These are phyloP conservation scores for Amphipyra tragopoginis DNA, from an alignment of 2,888 invertebrate species.

Conservation along the genomic window DNA sequence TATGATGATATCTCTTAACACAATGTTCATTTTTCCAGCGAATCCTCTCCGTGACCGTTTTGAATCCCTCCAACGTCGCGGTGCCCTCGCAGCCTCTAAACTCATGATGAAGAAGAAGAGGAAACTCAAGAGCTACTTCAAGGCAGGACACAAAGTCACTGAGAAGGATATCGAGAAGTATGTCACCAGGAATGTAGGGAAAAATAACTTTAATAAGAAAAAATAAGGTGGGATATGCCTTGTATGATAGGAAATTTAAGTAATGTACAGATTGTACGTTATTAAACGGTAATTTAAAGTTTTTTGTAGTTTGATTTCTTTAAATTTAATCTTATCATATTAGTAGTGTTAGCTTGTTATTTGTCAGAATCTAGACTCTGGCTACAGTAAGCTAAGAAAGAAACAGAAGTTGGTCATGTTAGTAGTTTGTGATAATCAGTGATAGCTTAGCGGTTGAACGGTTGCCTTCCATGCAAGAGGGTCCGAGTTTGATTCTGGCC, in stretches of 20 bases:
- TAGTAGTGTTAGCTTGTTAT: too few species aligned
- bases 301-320: conserved; percentile 20
- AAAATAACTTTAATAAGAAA: conserved; percentile 42
- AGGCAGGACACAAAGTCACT: conserved; percentile 88
- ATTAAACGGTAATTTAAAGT: conserved; percentile 51
- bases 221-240: conserved; percentile 12
- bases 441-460: too few species aligned
- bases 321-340: neutral
- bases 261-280: conserved; percentile 38
- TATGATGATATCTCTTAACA: accelerated
- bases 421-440: too few species aligned
- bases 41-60: conserved; percentile 95
- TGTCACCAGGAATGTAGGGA: conserved; percentile 60
- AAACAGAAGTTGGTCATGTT: too few species aligned
- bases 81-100: conserved; percentile 94
- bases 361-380: too few species aligned
- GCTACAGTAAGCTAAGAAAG: too few species aligned
- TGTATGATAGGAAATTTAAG: conserved; percentile 20
- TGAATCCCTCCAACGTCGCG: conserved; percentile 96
- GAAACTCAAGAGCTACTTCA: conserved; percentile 93
- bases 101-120: conserved; percentile 92
- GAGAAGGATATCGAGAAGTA: conserved; percentile 85
- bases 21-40: conserved; percentile 77
- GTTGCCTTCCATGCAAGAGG: too few species aligned
- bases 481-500: too few species aligned